Percentiles rank a stretch among this genome's conserved stretches.
phyloP scores from a whole-genome alignment of 2,888 invertebrate species.

The Malacosoma neustria region DNA sequence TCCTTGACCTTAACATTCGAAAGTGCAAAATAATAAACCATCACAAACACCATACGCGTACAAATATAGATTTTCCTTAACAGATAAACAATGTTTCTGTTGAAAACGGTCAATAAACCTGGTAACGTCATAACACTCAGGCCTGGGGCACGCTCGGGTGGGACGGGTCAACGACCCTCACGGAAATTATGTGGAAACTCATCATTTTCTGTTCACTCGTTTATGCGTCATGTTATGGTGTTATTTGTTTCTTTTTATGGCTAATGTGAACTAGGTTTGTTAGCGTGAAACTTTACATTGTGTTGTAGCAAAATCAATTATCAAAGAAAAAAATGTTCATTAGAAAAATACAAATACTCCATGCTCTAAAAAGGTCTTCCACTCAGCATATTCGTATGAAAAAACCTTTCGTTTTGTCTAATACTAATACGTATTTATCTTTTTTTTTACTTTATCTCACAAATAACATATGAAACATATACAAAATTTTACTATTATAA shows the following conservation, averaged over 20 bases:
- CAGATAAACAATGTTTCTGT: background rate
- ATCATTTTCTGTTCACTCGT: constrained; percentile 1
- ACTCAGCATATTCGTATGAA: no score
- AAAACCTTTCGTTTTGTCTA: no score
- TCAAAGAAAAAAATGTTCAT: no score
- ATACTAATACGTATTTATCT: no score
- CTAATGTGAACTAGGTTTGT: no score
- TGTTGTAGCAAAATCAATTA: no score
- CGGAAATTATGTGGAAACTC: constrained; percentile 17
- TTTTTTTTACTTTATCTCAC: no score
- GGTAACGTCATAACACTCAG: constrained; percentile 8
- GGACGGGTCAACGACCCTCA: constrained; percentile 13
- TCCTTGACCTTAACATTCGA: background rate
- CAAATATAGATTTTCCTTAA: background rate
- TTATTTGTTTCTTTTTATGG: background rate
- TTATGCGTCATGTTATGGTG: background rate
- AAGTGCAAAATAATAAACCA: background rate
- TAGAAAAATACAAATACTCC: no score
- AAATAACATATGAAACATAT: no score
- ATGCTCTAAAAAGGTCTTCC: no score
- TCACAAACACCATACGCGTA: background rate
- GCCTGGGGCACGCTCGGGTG: constrained; percentile 11
- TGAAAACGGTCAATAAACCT: constrained; percentile 7
- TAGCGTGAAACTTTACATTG: no score
- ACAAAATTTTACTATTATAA: no score